A percentile compares a stretch with the other conserved stretches of the same genome.
Evolutionary conservation across 2,797 vertebrate species (phyloP).

Genomic region (Danio choprae): DNA sequence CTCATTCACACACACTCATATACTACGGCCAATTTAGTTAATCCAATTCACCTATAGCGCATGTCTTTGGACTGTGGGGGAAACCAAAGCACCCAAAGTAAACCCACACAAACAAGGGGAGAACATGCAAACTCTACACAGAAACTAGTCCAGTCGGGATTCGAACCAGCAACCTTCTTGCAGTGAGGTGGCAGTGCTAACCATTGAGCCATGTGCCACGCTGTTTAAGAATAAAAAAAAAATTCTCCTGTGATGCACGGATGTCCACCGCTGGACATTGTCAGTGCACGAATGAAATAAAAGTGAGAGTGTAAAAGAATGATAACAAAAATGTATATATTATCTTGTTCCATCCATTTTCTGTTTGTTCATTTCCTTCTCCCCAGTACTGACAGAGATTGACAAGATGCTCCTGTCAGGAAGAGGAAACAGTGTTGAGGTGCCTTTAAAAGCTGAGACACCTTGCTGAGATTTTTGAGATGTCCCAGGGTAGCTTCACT

Average conservation of each 20-base stretch:
- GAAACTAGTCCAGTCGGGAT: too few relatives aligned
- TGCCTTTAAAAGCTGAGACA: slow-evolving; percentile 68
- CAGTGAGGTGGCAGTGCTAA: too few relatives aligned
- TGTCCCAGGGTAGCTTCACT: slow-evolving; percentile 54
- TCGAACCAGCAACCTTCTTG: too few relatives aligned
- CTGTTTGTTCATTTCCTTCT: slow-evolving; percentile 5
- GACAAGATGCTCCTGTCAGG: slow-evolving; percentile 72
- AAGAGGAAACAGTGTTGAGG: slow-evolving; percentile 64
- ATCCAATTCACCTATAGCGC: too few relatives aligned
- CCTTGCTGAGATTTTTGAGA: slow-evolving; percentile 64
- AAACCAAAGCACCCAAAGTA: too few relatives aligned
- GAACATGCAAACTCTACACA: too few relatives aligned
- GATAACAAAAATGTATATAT: neutral
- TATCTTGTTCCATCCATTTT: slow-evolving; percentile 5
- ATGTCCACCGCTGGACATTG: neutral
- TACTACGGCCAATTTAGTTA: too few relatives aligned
- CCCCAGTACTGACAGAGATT: slow-evolving; percentile 46
- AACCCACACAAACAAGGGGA: too few relatives aligned
- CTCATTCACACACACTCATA: too few relatives aligned
- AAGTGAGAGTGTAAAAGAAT: neutral
- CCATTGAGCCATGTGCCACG: too few relatives aligned
- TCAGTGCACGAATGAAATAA: neutral
- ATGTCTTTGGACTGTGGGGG: too few relatives aligned
- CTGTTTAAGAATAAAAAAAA: neutral
- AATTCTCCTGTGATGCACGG: neutral